Evolutionary conservation across 1,140 invertebrate genomes (phyloP), one percentile per base, ranked within the genome.

Genomic region (Lepidurus arcticus): DNA sequence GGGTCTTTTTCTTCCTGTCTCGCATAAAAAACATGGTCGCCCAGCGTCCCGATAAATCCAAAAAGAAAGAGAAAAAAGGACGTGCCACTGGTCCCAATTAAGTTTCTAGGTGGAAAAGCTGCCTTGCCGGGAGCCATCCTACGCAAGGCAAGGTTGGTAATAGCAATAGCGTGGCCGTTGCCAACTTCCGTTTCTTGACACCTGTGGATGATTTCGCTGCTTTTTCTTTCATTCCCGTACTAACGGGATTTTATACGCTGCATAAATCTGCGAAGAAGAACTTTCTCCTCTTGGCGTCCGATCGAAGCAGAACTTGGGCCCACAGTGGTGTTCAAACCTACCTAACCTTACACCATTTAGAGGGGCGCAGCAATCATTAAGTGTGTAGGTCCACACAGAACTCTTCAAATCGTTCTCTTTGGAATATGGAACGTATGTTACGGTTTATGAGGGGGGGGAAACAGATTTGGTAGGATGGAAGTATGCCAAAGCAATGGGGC

Each of bases 401-500:
- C 34, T 34, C 34, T 3, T 34, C 34, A 34, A 34, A 34, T 34
- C 34, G 34, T 34, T 34, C 34, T 34, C 34, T 34, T 34, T 34
- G 34, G 34, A 34, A 34, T 34, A 34, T 4, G 34, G 34, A 34
- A 34, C 34, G 34, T 34, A 34, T 34, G 34, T 34, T 34, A 34
- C 34, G 34, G 34, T 34, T 34, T 34, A 34, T 34, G 34, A 34
- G 34, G 34, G 34, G 34, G 34, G 34, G 53, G 53, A 5, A 65
- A 65, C 16, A 21, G 53, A 65, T 65, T 65, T 65, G 16, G 53
- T 21, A 65, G 53, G 16, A 65, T 65, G 53, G 53, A 65, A 65
- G 53, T 65, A 65, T 65, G 53, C 53, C 53, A 65, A 65, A 65
- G 53, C 53, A 65, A 65, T 65, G 53, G 53, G 53, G 53, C 53